Conservation (phyloP, 2,888 invertebrate species). For the Cerastoderma edule region DNA sequence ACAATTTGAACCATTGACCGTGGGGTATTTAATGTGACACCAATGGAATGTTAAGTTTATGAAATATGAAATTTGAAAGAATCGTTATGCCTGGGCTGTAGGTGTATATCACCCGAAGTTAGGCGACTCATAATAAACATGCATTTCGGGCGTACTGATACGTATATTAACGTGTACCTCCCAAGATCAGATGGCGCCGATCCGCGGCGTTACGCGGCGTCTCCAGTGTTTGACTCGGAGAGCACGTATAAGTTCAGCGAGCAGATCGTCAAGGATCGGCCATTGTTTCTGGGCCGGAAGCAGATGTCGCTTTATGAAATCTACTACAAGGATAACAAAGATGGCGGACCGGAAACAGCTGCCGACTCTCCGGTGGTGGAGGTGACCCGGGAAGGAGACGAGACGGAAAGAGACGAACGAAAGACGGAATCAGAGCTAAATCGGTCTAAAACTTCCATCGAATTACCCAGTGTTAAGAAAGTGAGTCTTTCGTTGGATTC, state of each 20-base stretch:
- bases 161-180: constrained; percentile 66
- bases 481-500: constrained; percentile 62
- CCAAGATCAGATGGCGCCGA: constrained; percentile 62
- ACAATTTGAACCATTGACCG: background rate
- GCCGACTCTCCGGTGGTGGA: constrained; percentile 15
- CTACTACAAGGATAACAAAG: constrained; percentile 53
- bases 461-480: constrained; percentile 50
- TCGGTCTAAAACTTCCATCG: background rate
- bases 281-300: constrained; percentile 66
- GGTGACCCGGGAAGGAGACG: constrained; percentile 12
- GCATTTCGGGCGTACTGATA: constrained; percentile 52
- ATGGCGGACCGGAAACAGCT: constrained; percentile 25
- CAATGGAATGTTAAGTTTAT: background rate
- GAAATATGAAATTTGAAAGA: no score
- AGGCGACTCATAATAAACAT: constrained; percentile 33
- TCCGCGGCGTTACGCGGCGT: constrained; percentile 42
- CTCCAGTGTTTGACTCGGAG: constrained; percentile 60
- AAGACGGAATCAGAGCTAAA: background rate
- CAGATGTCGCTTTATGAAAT: constrained; percentile 59
- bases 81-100: no score
- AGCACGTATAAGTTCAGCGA: constrained; percentile 72
- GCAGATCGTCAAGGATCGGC: constrained; percentile 68
- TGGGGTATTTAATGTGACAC: background rate
- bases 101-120: no score
- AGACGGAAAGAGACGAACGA: constrained; percentile 24